phyloP scores from a whole-genome alignment of 2,797 vertebrate species.

The Tauraco hartlaubi region DNA sequence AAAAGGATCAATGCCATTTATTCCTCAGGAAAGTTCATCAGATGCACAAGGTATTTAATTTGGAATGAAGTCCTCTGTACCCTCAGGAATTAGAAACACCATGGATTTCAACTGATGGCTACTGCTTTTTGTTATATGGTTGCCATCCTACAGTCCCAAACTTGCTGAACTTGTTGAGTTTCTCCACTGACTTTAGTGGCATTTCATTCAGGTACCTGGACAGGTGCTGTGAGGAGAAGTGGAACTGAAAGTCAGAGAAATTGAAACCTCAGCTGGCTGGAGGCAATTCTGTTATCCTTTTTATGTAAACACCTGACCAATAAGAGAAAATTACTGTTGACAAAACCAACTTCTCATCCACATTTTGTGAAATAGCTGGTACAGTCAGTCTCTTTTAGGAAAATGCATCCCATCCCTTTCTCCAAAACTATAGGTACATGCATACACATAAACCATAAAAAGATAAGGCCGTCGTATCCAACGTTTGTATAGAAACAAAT shows the following conservation, averaged over 20 bases:
- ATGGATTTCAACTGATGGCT: neutral
- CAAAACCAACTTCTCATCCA: neutral
- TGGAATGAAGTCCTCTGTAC: rapidly evolving
- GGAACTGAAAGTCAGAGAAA: neutral
- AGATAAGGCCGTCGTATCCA: neutral
- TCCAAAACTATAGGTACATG: neutral
- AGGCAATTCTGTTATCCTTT: neutral
- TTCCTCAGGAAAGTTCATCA: neutral
- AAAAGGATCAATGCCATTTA: neutral
- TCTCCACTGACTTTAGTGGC: neutral
- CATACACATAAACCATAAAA: neutral
- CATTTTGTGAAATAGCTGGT: neutral
- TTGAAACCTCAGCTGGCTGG: neutral
- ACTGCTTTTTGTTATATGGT: neutral
- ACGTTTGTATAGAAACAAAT: neutral
- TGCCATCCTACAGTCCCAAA: neutral
- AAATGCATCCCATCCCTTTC: neutral
- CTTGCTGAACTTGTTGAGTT: neutral
- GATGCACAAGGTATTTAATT: neutral
- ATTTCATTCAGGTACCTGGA: neutral
- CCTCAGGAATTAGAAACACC: neutral
- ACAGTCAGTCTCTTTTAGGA: neutral
- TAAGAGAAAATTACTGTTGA: neutral
- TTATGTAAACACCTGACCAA: neutral
- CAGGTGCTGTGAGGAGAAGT: neutral